phyloP scores from a whole-genome alignment of 1,140 invertebrate species.

The Drosophila mojavensis region DNA sequence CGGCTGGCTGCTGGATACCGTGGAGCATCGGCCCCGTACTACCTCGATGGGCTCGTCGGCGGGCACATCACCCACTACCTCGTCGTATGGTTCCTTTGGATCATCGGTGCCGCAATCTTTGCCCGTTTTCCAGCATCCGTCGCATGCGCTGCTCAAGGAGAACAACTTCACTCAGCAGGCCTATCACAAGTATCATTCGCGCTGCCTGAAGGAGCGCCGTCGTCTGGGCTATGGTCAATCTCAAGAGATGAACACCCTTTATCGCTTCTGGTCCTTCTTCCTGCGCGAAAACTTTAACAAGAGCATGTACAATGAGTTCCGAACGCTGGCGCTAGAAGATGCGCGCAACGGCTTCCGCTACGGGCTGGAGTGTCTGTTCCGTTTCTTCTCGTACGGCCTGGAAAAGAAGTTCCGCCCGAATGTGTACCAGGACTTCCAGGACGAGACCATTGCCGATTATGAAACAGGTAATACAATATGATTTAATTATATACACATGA shows the following conservation, averaged over 20 bases:
- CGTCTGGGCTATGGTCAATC: conserved; percentile 96
- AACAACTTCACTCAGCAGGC: conserved; percentile 99
- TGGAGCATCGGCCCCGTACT: conserved; percentile 91
- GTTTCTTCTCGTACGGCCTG: conserved; percentile 99
- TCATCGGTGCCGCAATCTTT: conserved; percentile 92
- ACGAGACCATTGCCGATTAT: conserved; percentile 96
- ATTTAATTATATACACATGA: background rate
- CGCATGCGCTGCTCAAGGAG: conserved; percentile 97
- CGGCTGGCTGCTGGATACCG: conserved; percentile 97
- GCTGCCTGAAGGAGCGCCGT: conserved; percentile 97
- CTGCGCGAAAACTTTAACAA: conserved; percentile 98
- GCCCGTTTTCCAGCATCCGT: conserved; percentile 97
- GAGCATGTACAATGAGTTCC: conserved; percentile 99
- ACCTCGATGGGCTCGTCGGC: conserved; percentile 91
- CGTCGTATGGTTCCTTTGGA: conserved; percentile 90
- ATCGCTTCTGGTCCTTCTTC: conserved; percentile 99
- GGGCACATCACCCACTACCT: conserved; percentile 90
- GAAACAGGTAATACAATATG: conserved; percentile 89
- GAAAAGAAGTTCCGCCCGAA: conserved; percentile 97
- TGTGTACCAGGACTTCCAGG: conserved; percentile 97
- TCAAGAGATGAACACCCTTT: conserved; percentile 98
- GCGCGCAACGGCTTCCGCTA: conserved; percentile 95
- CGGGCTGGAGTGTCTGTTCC: conserved; percentile 97
- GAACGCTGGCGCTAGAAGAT: conserved; percentile 94
- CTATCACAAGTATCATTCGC: conserved; percentile 96